phyloP scores from a whole-genome alignment of 1,140 invertebrate species.

The Bombus superbus region DNA sequence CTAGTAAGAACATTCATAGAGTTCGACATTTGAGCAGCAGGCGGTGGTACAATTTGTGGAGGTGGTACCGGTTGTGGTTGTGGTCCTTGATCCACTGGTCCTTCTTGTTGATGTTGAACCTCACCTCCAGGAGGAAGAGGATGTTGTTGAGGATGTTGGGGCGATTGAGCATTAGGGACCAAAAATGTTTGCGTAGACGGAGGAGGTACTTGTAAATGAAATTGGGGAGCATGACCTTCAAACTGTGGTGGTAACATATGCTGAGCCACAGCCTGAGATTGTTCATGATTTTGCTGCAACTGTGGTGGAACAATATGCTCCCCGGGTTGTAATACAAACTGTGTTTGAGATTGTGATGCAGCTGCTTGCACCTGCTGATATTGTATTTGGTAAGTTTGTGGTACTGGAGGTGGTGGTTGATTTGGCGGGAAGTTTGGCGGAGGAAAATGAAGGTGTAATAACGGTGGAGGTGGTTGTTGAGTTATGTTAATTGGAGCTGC shows the following conservation, averaged over 20 bases:
- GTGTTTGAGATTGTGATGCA: slow-evolving; percentile 73
- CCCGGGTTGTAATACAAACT: slow-evolving; percentile 77
- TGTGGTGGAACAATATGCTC: slow-evolving; percentile 76
- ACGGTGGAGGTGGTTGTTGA: slow-evolving; percentile 77
- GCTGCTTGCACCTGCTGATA: slow-evolving; percentile 77
- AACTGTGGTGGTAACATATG: slow-evolving; percentile 75
- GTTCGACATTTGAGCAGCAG: slow-evolving; percentile 76
- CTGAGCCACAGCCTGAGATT: slow-evolving; percentile 68
- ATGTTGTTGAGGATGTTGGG: slow-evolving; percentile 71
- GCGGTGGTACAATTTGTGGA: slow-evolving; percentile 80
- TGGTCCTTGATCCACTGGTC: slow-evolving; percentile 73
- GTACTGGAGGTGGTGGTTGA: slow-evolving; percentile 79
- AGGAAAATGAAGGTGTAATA: slow-evolving; percentile 79
- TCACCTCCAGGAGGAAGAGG: slow-evolving; percentile 68
- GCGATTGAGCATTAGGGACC: slow-evolving; percentile 73
- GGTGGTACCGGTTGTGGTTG: slow-evolving; percentile 79
- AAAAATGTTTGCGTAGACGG: slow-evolving; percentile 75
- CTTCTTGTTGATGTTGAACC: slow-evolving; percentile 75
- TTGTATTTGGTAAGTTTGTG: slow-evolving; percentile 81
- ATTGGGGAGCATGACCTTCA: slow-evolving; percentile 75
- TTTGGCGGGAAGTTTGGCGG: slow-evolving; percentile 79
- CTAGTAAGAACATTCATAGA: slow-evolving; percentile 80
- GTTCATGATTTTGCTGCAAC: slow-evolving; percentile 76
- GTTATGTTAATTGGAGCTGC: slow-evolving; percentile 74
- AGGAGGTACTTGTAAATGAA: slow-evolving; percentile 76